Base-by-base conservation (phyloP, 1,140 invertebrate species). In the Euglossa dilemma region DNA sequence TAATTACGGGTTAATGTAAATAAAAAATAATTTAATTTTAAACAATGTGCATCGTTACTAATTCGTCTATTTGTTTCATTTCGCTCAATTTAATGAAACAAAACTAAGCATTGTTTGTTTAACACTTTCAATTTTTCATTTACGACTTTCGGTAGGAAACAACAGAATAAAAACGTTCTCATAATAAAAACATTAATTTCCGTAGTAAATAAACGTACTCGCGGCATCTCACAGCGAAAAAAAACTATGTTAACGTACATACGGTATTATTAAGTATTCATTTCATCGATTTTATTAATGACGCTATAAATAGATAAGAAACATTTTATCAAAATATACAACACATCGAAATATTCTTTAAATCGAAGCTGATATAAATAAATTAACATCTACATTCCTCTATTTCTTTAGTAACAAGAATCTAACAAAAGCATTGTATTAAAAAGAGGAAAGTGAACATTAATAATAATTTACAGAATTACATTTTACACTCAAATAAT, bases 311-410 rank as follows among this genome's bases (percentile, higher is more conserved):
- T 76, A 82, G 23, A 52, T 82, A 57, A 25, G 63, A 75, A 69
- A 76, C n/a, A 82, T 76, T 75, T 76, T 76, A 82, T 82, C 56
- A 82, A 76, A 82, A 76, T 82, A 69, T 76, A 76, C 61, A 67
- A 82, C 43, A 76, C 63, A 66, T 56, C 8, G 18, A 67, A 67
- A 47, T 57, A 67, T 18, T 50, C 16, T 57, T 67, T 56, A 50
- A 57, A 54, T 57, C 14, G 52, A 69, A 69, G 45, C 43, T 67
- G 52, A 43, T 81, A 81, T 61, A 82, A 82, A 82, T 82, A 82
- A 82, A 76, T 82, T 82, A 76, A 76, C 23, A 69, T 36, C 43
- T 69, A 67, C 45, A 28, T 67, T 50, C n/a, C 36, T 66, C 50
- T 16, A 45, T 64, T 54, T 63, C 28, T 73, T 50, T 52, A 52